Conservation (phyloP, 1,140 invertebrate species). For the Drosophila mayri region DNA sequence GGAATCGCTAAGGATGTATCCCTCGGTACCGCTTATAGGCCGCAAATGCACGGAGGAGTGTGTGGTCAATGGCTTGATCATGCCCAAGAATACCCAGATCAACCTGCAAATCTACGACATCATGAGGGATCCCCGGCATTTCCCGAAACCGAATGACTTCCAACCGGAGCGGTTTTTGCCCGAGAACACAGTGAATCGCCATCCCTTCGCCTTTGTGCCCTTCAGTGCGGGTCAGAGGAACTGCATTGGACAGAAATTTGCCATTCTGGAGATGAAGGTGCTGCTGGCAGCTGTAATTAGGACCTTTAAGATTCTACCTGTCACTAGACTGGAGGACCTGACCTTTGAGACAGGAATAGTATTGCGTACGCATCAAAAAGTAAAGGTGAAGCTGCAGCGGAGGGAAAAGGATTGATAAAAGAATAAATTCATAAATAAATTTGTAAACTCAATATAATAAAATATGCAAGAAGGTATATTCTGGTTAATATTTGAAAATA, state of each 20-base stretch:
- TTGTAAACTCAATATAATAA: too few species aligned
- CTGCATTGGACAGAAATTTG: constrained; percentile 85
- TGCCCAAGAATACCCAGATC: constrained; percentile 85
- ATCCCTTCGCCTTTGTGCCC: constrained; percentile 87
- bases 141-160: constrained; percentile 90
- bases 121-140: constrained; percentile 87
- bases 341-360: constrained; percentile 63
- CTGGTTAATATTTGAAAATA: not conserved
- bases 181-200: constrained; percentile 86
- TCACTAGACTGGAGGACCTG: constrained; percentile 52
- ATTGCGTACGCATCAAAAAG: constrained; percentile 52
- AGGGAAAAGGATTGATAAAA: not conserved
- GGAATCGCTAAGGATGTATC: constrained; percentile 88
- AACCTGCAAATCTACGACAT: constrained; percentile 86
- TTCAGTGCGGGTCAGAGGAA: constrained; percentile 86
- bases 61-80: constrained; percentile 77
- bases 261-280: constrained; percentile 85
- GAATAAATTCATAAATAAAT: too few species aligned
- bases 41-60: constrained; percentile 86
- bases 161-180: constrained; percentile 90
- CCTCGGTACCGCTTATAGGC: constrained; percentile 89
- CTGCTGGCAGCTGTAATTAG: constrained; percentile 80
- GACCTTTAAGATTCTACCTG: constrained; percentile 64
- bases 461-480: not conserved
- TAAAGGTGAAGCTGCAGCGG: constrained; percentile 29